phyloP scores from a whole-genome alignment of 64 coral and sea anemone species.

The Cladopsammia gracilis region DNA sequence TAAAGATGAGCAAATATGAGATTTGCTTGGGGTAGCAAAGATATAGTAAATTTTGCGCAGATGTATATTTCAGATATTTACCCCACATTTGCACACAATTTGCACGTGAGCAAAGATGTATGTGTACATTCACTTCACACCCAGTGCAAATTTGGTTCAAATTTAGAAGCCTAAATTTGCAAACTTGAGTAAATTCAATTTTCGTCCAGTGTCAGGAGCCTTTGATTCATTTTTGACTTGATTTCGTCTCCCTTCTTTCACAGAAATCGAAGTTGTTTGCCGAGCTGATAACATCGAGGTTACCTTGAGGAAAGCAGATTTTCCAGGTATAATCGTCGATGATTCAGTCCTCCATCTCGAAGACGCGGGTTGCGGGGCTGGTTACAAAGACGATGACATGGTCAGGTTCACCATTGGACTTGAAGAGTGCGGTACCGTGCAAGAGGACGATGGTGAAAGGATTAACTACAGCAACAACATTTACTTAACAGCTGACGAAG shows the following conservation, averaged over 20 bases:
- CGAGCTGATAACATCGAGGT: conserved; percentile 25
- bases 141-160: no score
- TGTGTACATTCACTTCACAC: no score
- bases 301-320: not conserved
- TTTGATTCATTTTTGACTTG: no score
- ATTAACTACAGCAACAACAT: conserved; percentile 30
- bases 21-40: no score
- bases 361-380: conserved; percentile 2
- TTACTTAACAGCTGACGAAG: not conserved
- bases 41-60: no score
- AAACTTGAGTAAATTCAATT: no score
- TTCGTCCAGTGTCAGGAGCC: no score
- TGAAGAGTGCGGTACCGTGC: not conserved
- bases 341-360: conserved; percentile 25
- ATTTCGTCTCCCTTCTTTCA: not conserved
- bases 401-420: conserved; percentile 27
- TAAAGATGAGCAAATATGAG: no score
- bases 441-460: not conserved
- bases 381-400: conserved; percentile 31
- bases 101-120: no score
- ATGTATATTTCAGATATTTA: no score
- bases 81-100: no score
- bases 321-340: conserved; percentile 12
- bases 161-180: no score
- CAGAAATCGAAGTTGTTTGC: conserved; percentile 21